Percentiles rank a stretch among this genome's conserved stretches.
Evolutionary conservation across 2,888 invertebrate genomes (phyloP).

Genomic region (Nemotelus nigrinus): DNA sequence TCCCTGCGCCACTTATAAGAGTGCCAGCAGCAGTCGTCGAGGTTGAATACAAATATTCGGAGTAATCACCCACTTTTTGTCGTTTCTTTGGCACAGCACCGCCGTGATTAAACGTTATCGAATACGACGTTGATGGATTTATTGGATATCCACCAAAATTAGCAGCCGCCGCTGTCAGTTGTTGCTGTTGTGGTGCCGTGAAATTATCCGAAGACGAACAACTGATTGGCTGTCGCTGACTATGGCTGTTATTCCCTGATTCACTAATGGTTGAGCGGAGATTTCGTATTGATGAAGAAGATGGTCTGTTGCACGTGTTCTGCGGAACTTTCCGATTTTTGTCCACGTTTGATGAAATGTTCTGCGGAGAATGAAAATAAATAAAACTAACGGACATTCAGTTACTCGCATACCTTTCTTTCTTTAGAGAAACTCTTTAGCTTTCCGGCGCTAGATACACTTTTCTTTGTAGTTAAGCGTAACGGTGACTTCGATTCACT

Average conservation of each 20-base stretch:
- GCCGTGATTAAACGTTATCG: slow-evolving; percentile 47
- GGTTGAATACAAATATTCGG: slow-evolving; percentile 14
- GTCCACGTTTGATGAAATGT: slow-evolving; percentile 48
- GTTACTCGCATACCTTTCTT: slow-evolving; percentile 22
- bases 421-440: slow-evolving; percentile 18
- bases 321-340: slow-evolving; percentile 44
- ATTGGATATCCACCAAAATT: slow-evolving; percentile 27
- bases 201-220: slow-evolving; percentile 46
- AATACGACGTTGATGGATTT: slow-evolving; percentile 44
- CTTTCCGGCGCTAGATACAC: slow-evolving; percentile 15
- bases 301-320: slow-evolving; percentile 20
- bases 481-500: slow-evolving; percentile 33
- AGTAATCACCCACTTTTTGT: slow-evolving; percentile 50
- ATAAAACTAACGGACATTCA: background rate
- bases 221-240: slow-evolving; percentile 41
- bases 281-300: slow-evolving; percentile 45
- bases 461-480: slow-evolving; percentile 23
- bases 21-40: background rate
- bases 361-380: slow-evolving; percentile 8
- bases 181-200: slow-evolving; percentile 40
- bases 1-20: slow-evolving; percentile 20
- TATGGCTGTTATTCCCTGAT: slow-evolving; percentile 42
- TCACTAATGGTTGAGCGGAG: slow-evolving; percentile 46
- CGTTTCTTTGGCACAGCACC: slow-evolving; percentile 53
- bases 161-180: slow-evolving; percentile 8